Evolutionary conservation across 2,797 vertebrate genomes (phyloP).

Genomic region (Paratrypauchen microcephalus): DNA sequence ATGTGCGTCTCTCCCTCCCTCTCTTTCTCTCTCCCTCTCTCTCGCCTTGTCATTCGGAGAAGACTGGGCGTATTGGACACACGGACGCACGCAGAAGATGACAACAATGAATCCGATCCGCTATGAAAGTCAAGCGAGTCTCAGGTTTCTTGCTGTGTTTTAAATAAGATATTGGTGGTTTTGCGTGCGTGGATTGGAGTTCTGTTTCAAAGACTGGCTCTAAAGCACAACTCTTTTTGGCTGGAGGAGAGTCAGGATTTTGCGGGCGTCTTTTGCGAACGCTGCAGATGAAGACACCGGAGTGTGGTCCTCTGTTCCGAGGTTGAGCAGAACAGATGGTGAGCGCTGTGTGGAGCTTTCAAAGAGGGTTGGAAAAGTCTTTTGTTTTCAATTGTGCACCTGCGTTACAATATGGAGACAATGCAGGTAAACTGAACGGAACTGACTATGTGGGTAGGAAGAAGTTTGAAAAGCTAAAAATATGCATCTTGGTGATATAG

Average conservation of each 20-base stretch:
- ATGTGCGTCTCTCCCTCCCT: conserved; percentile 30
- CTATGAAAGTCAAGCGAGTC: conserved; percentile 30
- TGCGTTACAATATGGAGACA: not conserved
- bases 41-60: conserved; percentile 27
- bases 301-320: conserved; percentile 38
- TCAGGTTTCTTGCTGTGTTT: conserved; percentile 7
- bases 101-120: conserved; percentile 15
- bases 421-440: conserved; percentile 2
- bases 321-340: conserved; percentile 58
- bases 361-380: conserved; percentile 15
- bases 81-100: conserved; percentile 23
- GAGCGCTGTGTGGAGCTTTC: conserved; percentile 36
- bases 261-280: not conserved
- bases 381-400: not conserved
- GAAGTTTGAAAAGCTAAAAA: not conserved
- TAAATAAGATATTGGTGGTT: not conserved
- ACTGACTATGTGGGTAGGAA: not conserved
- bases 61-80: conserved; percentile 26
- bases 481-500: not conserved
- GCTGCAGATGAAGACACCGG: conserved; percentile 44
- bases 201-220: conserved; percentile 4
- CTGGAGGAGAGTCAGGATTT: conserved; percentile 9
- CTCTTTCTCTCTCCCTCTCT: conserved; percentile 32
- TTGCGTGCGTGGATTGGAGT: conserved; percentile 6
- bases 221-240: not conserved